A percentile compares a stretch with the other conserved stretches of the same genome.
phyloP scores from a whole-genome alignment of 2,797 vertebrate genomes.

The Melanotaenia nigrans region DNA sequence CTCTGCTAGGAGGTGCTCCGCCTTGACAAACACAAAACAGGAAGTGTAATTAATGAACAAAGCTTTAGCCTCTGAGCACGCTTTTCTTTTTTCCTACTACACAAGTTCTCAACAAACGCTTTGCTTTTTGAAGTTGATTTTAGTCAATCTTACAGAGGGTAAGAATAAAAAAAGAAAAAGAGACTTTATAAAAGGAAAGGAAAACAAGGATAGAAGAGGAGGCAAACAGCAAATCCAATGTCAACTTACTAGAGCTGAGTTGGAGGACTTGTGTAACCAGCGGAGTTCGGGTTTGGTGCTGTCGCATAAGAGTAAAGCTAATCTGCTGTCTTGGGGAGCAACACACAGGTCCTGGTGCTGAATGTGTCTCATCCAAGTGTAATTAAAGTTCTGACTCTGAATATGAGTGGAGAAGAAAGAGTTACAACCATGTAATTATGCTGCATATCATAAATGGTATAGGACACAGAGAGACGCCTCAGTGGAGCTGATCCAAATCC shows the following conservation, averaged over 20 bases:
- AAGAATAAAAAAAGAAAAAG: neutral
- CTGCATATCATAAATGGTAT: conserved; percentile 32
- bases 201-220: conserved; percentile 12
- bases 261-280: conserved; percentile 87
- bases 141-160: neutral
- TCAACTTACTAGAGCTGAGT: conserved; percentile 83
- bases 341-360: conserved; percentile 87
- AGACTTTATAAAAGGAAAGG: neutral
- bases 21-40: conserved; percentile 73
- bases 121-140: neutral
- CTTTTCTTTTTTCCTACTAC: neutral
- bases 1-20: conserved; percentile 86
- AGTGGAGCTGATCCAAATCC: conserved; percentile 15
- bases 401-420: conserved; percentile 15
- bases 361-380: conserved; percentile 91
- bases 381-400: conserved; percentile 90
- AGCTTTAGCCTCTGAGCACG: neutral
- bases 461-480: conserved; percentile 26
- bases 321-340: conserved; percentile 23
- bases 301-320: conserved; percentile 81
- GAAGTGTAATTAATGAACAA: conserved; percentile 9
- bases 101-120: neutral
- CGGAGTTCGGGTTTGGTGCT: conserved; percentile 71
- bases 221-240: conserved; percentile 8
- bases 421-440: conserved; percentile 38